A percentile compares a stretch with the other conserved stretches of the same genome.
These are phyloP conservation scores for Agrypnia vestita DNA, from an alignment of 1,140 invertebrate genomes.

Conservation along the genomic window DNA sequence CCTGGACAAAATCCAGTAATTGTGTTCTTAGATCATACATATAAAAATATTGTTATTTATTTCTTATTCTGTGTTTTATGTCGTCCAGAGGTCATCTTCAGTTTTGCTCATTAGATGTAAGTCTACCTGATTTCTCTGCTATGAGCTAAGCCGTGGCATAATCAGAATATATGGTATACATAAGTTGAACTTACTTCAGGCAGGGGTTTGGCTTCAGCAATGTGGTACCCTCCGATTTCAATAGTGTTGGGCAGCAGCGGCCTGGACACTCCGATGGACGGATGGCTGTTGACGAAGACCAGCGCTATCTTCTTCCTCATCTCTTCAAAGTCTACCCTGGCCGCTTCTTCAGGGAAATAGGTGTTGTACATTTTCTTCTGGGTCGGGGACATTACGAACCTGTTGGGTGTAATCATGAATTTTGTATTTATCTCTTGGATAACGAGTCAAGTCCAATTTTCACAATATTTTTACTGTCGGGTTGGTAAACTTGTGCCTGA, in stretches of 20 bases:
- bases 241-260: conserved; percentile 54
- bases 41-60: too few species aligned
- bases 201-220: conserved; percentile 47
- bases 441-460: too few species aligned
- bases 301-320: conserved; percentile 41
- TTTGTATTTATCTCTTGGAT: not conserved
- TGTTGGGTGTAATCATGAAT: not conserved
- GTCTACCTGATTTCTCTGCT: too few species aligned
- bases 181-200: conserved; percentile 44
- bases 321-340: conserved; percentile 44
- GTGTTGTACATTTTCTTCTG: conserved; percentile 44
- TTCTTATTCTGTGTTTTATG: too few species aligned
- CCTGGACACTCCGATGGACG: conserved; percentile 45
- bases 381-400: conserved; percentile 14
- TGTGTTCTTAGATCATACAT: too few species aligned
- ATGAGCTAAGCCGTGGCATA: too few species aligned
- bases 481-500: too few species aligned
- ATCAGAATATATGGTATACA: too few species aligned
- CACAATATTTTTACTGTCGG: too few species aligned
- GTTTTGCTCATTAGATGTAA: too few species aligned
- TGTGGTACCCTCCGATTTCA: conserved; percentile 57
- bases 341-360: conserved; percentile 51
- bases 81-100: too few species aligned
- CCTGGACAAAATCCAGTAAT: too few species aligned
- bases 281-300: conserved; percentile 52